Base-by-base conservation (phyloP, 1,140 invertebrate genomes). In the Neotoxoptera formosana region DNA sequence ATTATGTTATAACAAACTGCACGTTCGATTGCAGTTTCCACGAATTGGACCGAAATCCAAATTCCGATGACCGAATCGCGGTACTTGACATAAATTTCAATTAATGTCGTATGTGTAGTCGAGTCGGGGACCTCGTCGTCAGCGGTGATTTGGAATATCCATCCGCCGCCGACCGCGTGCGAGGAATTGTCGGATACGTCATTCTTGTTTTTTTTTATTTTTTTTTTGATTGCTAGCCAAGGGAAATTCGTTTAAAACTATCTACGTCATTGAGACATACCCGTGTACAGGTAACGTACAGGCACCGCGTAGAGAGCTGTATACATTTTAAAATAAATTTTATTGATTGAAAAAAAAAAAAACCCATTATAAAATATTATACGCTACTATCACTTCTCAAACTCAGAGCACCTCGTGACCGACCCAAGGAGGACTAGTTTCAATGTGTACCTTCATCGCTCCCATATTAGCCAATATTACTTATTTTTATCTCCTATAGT, bases 381-480 rank as follows among this genome's bases (percentile, higher is more conserved):
- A 76, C 34, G 47, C 67, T 83, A 92, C 91, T 92, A 92, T 92
- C 76, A 92, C 91, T 83, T 91, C 90, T 91, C 90, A 67, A 21
- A 76, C 90, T 91, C n/a, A 81, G 17, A 92, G 67, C n/a, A 92
- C 76, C 91, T 92, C 60, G 91, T 92, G 60, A 92, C 91, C 91
- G 67, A 92, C 17, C 76, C 91, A 92, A 92, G 91, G 91, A 92
- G 91, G 91, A 92, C 91, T 92, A 92, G 91, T 92, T 92, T 83
- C 20, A 92, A 48, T 92, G n/a, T 76, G 30, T 76, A 92, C 91
- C 67, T 89, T 81, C 67, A 81, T 83, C 47, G 60, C 20, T 92
- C 45, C 25, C 67, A 36, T 92, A 81, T 92, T 83, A 81, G 91
- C 91, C 76, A 92, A 81, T 81, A 81, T 83, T 81, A 92, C 34